Percentiles rank a stretch among this genome's conserved stretches.
Evolutionary conservation across 2,888 invertebrate genomes (phyloP).

Genomic region (Muschampia plurimacula): DNA sequence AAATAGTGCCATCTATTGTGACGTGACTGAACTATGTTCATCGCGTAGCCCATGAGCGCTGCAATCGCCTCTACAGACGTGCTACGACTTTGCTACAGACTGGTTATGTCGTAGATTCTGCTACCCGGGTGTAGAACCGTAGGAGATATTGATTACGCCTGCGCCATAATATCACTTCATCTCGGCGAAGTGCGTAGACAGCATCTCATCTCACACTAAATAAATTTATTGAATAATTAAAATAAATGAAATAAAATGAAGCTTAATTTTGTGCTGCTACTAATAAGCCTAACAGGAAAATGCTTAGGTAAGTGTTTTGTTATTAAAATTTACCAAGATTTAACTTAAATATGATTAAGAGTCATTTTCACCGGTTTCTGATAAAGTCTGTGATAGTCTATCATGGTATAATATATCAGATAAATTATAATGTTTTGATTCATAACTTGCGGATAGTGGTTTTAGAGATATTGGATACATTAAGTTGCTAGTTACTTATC

Average conservation of each 20-base stretch:
- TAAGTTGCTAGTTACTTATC: too few species aligned
- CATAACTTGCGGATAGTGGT: too few species aligned
- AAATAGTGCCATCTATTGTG: neutral
- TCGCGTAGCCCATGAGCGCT: slow-evolving; percentile 18
- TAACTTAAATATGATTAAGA: too few species aligned
- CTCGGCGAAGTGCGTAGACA: slow-evolving; percentile 42
- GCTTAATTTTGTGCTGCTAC: slow-evolving; percentile 57
- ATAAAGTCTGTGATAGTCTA: too few species aligned
- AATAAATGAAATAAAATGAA: slow-evolving; percentile 59
- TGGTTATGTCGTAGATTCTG: slow-evolving; percentile 3
- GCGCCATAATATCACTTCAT: slow-evolving; percentile 57
- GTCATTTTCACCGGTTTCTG: too few species aligned
- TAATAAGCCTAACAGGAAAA: slow-evolving; percentile 56
- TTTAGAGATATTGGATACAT: too few species aligned
- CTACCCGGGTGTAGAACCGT: slow-evolving; percentile 47
- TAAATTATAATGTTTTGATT: too few species aligned
- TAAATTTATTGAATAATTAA: slow-evolving; percentile 41
- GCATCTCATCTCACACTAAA: slow-evolving; percentile 49
- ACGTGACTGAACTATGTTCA: neutral
- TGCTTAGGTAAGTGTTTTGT: slow-evolving; percentile 64
- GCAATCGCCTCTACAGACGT: neutral
- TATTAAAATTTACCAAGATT: too few species aligned
- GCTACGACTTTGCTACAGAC: neutral
- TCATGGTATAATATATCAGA: too few species aligned
- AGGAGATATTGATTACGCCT: slow-evolving; percentile 75